These are phyloP conservation scores for Gadus chalcogrammus DNA, from an alignment of 2,113 vertebrate species.

Conservation along the genomic window DNA sequence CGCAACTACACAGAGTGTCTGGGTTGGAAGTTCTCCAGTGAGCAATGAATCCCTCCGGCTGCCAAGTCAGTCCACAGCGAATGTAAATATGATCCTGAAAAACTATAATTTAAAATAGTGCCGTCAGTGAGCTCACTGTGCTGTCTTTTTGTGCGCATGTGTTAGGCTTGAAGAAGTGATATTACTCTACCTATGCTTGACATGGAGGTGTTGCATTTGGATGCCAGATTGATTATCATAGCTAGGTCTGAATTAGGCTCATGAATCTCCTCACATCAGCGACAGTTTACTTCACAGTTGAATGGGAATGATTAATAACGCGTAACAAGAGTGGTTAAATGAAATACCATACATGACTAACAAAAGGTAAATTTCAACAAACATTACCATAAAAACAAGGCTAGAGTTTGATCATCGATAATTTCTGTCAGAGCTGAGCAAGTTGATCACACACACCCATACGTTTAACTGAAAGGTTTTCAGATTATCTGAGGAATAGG, in stretches of 20 bases:
- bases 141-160: neutral
- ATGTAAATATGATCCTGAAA: too few species aligned
- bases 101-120: slow-evolving; percentile 9
- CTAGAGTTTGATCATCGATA: slow-evolving; percentile 10
- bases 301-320: slow-evolving; percentile 40
- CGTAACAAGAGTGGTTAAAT: slow-evolving; percentile 21
- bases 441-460: neutral
- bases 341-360: slow-evolving; percentile 2
- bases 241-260: slow-evolving; percentile 23
- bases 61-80: too few species aligned
- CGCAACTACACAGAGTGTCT: slow-evolving; percentile 7
- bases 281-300: slow-evolving; percentile 19
- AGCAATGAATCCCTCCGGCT: too few species aligned
- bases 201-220: slow-evolving; percentile 13
- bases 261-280: slow-evolving; percentile 45
- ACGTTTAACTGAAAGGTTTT: neutral
- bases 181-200: neutral
- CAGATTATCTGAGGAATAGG: too few species aligned
- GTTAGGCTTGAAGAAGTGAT: neutral
- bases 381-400: slow-evolving; percentile 12
- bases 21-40: too few species aligned
- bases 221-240: slow-evolving; percentile 20
- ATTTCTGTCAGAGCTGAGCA: slow-evolving; percentile 14
- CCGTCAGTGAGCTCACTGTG: slow-evolving; percentile 13
- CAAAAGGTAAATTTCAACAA: slow-evolving; percentile 5